Evolutionary conservation across 35 echinoderm and acorn worm genomes (phyloP).

Genomic region (Chiridota heheva): DNA sequence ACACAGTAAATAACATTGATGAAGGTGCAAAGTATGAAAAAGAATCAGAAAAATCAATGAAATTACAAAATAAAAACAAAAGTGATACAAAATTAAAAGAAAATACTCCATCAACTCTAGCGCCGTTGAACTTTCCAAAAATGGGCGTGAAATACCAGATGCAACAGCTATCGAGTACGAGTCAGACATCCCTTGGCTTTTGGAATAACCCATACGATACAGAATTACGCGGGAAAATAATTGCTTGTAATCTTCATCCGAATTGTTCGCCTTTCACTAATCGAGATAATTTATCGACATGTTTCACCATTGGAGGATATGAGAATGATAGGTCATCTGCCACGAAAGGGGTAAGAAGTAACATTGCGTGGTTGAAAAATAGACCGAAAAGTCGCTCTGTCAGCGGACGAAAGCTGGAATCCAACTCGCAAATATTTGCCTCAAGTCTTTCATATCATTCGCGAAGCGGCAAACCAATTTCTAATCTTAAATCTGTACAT

Average conservation of each 20-base stretch:
- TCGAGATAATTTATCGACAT: not conserved
- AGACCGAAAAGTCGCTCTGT: not conserved
- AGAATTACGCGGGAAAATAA: slow-evolving; percentile 2
- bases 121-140: too few species aligned
- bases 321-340: slow-evolving; percentile 1
- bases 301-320: not conserved
- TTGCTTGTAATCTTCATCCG: slow-evolving; percentile 4
- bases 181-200: not conserved
- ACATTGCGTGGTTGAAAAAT: not conserved
- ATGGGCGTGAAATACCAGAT: too few species aligned
- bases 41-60: too few species aligned
- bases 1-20: too few species aligned
- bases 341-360: not conserved
- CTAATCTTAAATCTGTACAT: not conserved
- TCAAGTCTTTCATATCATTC: slow-evolving; percentile 5
- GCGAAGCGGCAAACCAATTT: not conserved
- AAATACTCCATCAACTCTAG: too few species aligned
- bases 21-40: too few species aligned
- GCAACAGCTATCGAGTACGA: slow-evolving; percentile 2
- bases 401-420: not conserved
- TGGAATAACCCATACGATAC: slow-evolving; percentile 12
- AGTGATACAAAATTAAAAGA: too few species aligned
- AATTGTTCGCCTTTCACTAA: slow-evolving; percentile 15
- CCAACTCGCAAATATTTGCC: not conserved
- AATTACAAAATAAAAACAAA: too few species aligned